Evolutionary conservation across 2,888 invertebrate genomes (phyloP), one percentile per base, ranked within the genome.

Genomic region (Nemotelus pantherinus): DNA sequence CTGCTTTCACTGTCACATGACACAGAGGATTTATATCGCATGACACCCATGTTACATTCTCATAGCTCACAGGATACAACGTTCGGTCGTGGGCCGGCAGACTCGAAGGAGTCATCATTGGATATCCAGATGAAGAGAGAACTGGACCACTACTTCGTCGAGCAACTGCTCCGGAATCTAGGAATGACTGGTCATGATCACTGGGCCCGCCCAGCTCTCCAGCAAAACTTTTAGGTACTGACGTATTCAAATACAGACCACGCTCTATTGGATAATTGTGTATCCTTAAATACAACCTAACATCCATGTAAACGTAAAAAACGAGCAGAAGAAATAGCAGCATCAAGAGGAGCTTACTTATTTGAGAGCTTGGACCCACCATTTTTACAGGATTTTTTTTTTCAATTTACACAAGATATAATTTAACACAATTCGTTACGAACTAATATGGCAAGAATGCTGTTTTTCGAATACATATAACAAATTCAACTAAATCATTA

Each of bases 1-100:
- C 85, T 1, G 93, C 93, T 87, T 96, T 96, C 0, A 95, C 93
- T 0, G 95, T 95, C 2, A 96, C 91, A 82, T 93, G 91, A 84
- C 94, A 94, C 25, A 94, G 84, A 0, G 95, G 94, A 82, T 93
- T 93, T 48, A 93, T 89, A 65, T 89, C 89, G 83, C 94, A 94
- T 39, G 91, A 89, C n/a, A 94, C 84, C 90, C 91, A 90, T 0
- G 89, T 89, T 0, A 87, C 87, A 47, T 90, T 89, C 79, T 89
- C 89, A 83, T 91, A 92, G 81, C 82, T 77, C 45, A 50, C 43
- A 7, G 58, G 2, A n/a, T 50, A 63, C 7, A 64, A 43, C 55
- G 50, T 10, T 10, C 50, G 48, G 2, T 71, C 47, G 47, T 53
- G 45, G 7, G 71, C 41, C 3, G 58, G 10, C 6, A 53, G n/a